Conservation (phyloP, 2,113 vertebrate species). For the Gymnogyps californianus region DNA sequence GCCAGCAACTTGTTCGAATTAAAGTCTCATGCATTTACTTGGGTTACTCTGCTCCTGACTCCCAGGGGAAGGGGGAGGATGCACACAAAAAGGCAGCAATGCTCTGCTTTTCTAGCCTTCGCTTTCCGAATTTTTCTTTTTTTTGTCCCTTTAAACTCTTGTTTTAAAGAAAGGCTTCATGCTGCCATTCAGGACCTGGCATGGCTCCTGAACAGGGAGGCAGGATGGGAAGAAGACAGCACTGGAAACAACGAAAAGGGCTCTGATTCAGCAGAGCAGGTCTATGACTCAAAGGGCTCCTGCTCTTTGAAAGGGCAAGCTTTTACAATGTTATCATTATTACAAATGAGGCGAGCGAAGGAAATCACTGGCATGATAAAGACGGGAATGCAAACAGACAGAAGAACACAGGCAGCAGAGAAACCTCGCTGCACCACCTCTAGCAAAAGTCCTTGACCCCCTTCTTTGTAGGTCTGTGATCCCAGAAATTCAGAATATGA, state of each 20-base stretch:
- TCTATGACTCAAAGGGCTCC: neutral
- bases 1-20: neutral
- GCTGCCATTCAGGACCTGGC: neutral
- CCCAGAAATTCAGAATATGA: neutral
- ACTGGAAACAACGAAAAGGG: neutral
- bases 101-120: neutral
- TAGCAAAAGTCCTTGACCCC: neutral
- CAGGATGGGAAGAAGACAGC: neutral
- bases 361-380: neutral
- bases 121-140: neutral
- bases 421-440: neutral
- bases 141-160: neutral
- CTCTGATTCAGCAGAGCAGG: slow-evolving; percentile 14
- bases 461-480: neutral
- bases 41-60: neutral
- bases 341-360: neutral
- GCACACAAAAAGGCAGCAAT: neutral
- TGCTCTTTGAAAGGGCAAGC: neutral
- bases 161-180: neutral
- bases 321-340: neutral
- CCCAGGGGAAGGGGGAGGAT: neutral
- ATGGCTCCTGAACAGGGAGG: neutral
- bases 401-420: neutral
- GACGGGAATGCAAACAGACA: neutral
- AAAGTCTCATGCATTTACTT: neutral